Base-by-base conservation (phyloP, 2,888 invertebrate species). In the Lomographa bimaculata region DNA sequence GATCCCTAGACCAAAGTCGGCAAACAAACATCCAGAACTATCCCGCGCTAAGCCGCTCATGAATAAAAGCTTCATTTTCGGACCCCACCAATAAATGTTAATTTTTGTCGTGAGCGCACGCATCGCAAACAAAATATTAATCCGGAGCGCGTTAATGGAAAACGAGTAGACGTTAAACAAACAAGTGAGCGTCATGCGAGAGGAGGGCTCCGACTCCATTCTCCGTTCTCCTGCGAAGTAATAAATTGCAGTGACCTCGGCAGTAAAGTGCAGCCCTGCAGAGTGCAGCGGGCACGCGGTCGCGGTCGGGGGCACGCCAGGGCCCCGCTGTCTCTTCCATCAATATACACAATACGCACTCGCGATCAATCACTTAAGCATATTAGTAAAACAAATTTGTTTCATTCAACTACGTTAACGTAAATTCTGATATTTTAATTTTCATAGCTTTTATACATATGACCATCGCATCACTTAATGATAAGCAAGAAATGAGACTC, bases 121-220 rank as follows among this genome's bases (percentile, higher is more conserved):
- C 82, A 78, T 79, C 70, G 82, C 82, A 82, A 86, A 84, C 85
- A 84, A 78, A 87, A 86, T 86, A 85, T 86, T 87, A 89, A 86
- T 86, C 85, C 82, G 67, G 57, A 66, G 72, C 68, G 81, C 84
- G 85, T 78, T 87, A 87, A 89, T 89, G 86, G 86, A 82, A 82
- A 85, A 79, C 77, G 82, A 81, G 81, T 81, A 78, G 80, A 79
- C 76, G 76, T 70, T 77, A 80, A 67, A 78, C 81, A 84, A 80
- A 84, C 81, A 83, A 81, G 79, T 76, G 84, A 75, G 59, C 66
- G 60, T 55, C 67, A 57, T 46, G 57, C 63, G 55, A 65, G 62
- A 47, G 57, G 58, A 56, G 64, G 57, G 57, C 54, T 30, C 11
- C n/a, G n/a, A n/a, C n/a, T n/a, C n/a, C n/a, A n/a, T n/a, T n/a